Conservation (phyloP, 2,797 vertebrate species). For the Lepidocolaptes lacrymiger region DNA sequence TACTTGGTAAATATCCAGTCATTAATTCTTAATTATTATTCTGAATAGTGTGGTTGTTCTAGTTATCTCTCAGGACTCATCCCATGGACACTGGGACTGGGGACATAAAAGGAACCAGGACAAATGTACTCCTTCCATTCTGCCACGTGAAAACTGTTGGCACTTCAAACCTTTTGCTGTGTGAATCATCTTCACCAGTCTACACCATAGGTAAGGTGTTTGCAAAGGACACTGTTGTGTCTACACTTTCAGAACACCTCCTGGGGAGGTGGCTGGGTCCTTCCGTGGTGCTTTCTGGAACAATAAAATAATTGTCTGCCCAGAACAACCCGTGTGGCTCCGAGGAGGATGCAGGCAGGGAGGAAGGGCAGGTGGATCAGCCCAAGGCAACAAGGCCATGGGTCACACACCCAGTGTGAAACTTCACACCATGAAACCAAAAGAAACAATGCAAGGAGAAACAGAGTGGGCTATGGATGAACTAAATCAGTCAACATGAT, state of each 20-base stretch:
- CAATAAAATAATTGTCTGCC: not conserved
- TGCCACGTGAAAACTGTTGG: not conserved
- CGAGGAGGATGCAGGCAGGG: not conserved
- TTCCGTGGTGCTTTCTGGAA: not conserved
- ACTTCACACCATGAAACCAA: not conserved
- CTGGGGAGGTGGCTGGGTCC: not conserved
- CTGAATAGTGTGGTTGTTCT: not conserved
- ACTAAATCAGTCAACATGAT: accelerated
- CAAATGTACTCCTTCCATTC: not conserved
- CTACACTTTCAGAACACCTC: not conserved
- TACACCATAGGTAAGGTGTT: not conserved
- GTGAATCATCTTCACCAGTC: not conserved
- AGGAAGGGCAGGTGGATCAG: not conserved
- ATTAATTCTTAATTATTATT: not conserved
- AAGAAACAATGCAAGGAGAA: not conserved
- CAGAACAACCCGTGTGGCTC: accelerated
- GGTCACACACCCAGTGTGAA: not conserved
- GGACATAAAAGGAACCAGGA: not conserved
- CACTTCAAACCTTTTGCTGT: not conserved
- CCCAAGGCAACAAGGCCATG: not conserved
- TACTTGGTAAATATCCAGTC: not conserved
- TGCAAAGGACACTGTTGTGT: not conserved
- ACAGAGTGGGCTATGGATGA: not conserved
- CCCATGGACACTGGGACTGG: not conserved
- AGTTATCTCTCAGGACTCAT: not conserved